phyloP scores from a whole-genome alignment of 1,140 invertebrate genomes.

The Ostrea denselamellosa region DNA sequence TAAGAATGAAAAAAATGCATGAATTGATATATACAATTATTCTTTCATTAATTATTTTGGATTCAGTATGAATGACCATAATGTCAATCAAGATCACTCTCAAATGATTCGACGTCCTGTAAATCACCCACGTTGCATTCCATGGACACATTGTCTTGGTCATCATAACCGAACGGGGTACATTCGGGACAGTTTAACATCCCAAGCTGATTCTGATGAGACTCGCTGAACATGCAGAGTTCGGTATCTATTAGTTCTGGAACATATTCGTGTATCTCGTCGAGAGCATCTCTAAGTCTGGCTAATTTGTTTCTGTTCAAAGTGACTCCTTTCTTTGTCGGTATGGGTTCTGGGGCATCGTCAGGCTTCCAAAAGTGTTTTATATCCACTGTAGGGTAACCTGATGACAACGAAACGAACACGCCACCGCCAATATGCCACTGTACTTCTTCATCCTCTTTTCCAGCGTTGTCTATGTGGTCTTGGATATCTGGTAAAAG shows the following conservation, averaged over 20 bases:
- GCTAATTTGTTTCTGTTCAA: slow-evolving; percentile 40
- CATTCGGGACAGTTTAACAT: slow-evolving; percentile 44
- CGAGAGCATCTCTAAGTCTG: slow-evolving; percentile 7
- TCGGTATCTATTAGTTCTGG: slow-evolving; percentile 36
- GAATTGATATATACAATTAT: no score
- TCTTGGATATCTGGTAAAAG: slow-evolving; percentile 32
- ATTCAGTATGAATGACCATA: not conserved
- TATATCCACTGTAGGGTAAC: slow-evolving; percentile 45
- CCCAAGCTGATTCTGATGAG: slow-evolving; percentile 38
- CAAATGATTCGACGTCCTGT: not conserved
- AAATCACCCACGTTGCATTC: slow-evolving; percentile 1
- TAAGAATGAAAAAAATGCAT: no score
- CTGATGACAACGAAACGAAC: slow-evolving; percentile 28
- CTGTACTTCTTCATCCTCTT: slow-evolving; percentile 7
- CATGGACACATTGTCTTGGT: slow-evolving; percentile 31
- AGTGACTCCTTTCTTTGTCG: slow-evolving; percentile 45
- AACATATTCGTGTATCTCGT: slow-evolving; percentile 42
- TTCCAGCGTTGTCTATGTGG: not conserved
- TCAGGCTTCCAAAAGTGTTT: slow-evolving; percentile 46
- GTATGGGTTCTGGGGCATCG: slow-evolving; percentile 12
- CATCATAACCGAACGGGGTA: slow-evolving; percentile 32
- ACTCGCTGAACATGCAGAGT: slow-evolving; percentile 25
- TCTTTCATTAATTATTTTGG: no score
- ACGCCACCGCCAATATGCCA: slow-evolving; percentile 46
- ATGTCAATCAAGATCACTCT: slow-evolving; percentile 10